phyloP scores from a whole-genome alignment of 1,140 invertebrate genomes.

The Diabrotica virgifera region DNA sequence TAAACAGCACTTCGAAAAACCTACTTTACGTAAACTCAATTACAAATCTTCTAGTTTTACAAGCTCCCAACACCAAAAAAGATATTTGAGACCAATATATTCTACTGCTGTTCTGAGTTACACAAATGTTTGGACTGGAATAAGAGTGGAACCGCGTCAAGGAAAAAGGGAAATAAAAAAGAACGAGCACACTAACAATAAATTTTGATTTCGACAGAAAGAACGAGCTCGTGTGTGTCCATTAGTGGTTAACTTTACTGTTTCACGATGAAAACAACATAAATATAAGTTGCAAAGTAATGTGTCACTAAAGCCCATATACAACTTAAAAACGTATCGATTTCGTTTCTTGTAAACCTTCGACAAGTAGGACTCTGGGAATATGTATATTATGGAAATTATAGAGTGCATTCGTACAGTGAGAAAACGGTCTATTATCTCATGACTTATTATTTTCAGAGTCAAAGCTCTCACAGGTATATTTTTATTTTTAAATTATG shows the following conservation, averaged over 20 bases:
- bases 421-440: too few relatives aligned
- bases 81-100: too few relatives aligned
- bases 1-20: too few relatives aligned
- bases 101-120: background rate
- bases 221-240: conserved; percentile 1
- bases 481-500: too few relatives aligned
- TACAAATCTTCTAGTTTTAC: too few relatives aligned
- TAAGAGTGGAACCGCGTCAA: background rate
- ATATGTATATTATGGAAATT: too few relatives aligned
- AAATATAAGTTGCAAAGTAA: conserved; percentile 1
- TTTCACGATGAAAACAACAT: conserved; percentile 2
- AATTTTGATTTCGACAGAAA: conserved; percentile 3
- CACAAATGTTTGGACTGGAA: background rate
- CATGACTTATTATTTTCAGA: too few relatives aligned
- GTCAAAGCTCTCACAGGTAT: too few relatives aligned
- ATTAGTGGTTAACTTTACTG: conserved; percentile 2
- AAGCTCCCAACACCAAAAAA: too few relatives aligned
- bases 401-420: too few relatives aligned
- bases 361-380: background rate
- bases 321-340: background rate
- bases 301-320: background rate
- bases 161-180: background rate
- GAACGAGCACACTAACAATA: background rate
- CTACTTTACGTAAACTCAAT: too few relatives aligned
- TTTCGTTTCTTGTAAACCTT: background rate